Base-by-base conservation (phyloP, 2,888 invertebrate species). In the Girardia tigrina region DNA sequence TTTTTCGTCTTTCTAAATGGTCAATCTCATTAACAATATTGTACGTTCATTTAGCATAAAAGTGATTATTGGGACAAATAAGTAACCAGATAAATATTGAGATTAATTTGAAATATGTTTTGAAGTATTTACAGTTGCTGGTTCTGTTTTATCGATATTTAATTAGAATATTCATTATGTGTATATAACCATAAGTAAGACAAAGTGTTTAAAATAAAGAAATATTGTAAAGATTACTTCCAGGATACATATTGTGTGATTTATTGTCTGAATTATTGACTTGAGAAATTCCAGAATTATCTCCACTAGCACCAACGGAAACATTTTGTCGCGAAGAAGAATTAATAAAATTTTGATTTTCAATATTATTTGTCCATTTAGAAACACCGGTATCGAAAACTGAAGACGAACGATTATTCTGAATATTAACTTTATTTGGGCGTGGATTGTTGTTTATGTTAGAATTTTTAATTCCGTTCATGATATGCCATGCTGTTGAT, bases 251-350 rank as follows among this genome's bases (percentile, higher is more conserved):
- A 56, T 56, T 56, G n/a, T n/a, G 56, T 56, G 56, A 23, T 56
- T 56, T 56, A 56, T 56, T 56, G n/a, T 56, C 56, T 56, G 56
- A 56, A 56, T 4, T 56, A 12, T 56, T 56, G n/a, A 56, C 23
- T 56, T 56, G 56, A 56, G 56, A 56, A 56, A 56, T 56, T 56
- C 56, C 56, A 56, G 56, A 56, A 56, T 56, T 56, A 56, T 56
- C 56, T 16, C 56, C 56, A 16, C 56, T 56, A 56, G 56, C 56
- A 56, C 56, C 56, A 56, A 56, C 56, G 23, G 56, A 56, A 6
- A 56, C 56, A 56, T 56, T 56, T 8, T 56, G 56, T 20, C 56
- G 56, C 23, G 56, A 20, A 16, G 56, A 8, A 12, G 56, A n/a
- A 56, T 56, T 56, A 8, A 23, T 20, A 56, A 56, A 56, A 23